A percentile compares a stretch with the other conserved stretches of the same genome.
Evolutionary conservation across 1,140 invertebrate species (phyloP).

Genomic region (Calycopis cecrops): DNA sequence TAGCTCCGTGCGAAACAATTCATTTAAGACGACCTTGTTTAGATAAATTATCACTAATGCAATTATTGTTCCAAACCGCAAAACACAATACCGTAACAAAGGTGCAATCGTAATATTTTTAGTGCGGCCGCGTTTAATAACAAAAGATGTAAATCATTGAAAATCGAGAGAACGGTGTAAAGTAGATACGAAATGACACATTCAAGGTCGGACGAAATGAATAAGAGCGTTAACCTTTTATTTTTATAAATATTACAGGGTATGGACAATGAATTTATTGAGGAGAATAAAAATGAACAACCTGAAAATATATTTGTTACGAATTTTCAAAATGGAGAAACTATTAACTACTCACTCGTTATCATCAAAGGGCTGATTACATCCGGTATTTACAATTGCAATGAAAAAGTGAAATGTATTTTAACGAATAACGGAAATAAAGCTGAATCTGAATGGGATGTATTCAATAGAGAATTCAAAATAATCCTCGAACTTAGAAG

Average conservation of each 20-base stretch:
- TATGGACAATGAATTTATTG: constrained; percentile 63
- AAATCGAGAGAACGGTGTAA: neutral
- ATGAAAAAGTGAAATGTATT: constrained; percentile 59
- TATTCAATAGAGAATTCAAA: constrained; percentile 71
- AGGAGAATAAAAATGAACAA: constrained; percentile 57
- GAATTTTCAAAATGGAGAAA: constrained; percentile 70
- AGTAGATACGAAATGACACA: neutral
- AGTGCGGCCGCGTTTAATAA: too few species aligned
- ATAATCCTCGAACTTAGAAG: constrained; percentile 58
- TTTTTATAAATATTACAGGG: constrained; percentile 48
- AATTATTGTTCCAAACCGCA: constrained; percentile 5
- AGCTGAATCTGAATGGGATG: constrained; percentile 53
- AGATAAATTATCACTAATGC: constrained; percentile 14
- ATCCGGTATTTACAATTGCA: constrained; percentile 56
- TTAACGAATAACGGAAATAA: constrained; percentile 43
- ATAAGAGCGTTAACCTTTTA: too few species aligned
- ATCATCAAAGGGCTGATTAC: constrained; percentile 69
- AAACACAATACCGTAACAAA: constrained; percentile 9
- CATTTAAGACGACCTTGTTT: constrained; percentile 53
- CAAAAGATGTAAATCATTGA: too few species aligned
- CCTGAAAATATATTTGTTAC: constrained; percentile 62
- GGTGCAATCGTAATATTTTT: neutral
- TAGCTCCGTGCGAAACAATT: constrained; percentile 61
- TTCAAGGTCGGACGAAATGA: constrained; percentile 1
- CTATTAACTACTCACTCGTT: constrained; percentile 64